These are phyloP conservation scores for Nasonia longicornis DNA, from an alignment of 1,140 invertebrate genomes.

Conservation along the genomic window DNA sequence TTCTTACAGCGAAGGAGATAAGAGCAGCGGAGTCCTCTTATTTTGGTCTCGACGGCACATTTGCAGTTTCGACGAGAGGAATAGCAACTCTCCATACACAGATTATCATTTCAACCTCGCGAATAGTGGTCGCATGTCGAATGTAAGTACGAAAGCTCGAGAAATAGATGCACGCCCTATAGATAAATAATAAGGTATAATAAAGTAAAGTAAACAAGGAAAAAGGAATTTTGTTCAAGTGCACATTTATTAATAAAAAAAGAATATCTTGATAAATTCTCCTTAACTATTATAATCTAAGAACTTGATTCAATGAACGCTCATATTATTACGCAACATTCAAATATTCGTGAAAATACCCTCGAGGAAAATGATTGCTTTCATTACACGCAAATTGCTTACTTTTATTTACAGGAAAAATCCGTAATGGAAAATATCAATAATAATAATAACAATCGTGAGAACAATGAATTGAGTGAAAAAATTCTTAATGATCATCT, in stretches of 20 bases:
- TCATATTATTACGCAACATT: constrained; percentile 14
- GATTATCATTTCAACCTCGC: background rate
- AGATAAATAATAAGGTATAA: background rate
- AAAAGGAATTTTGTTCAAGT: background rate
- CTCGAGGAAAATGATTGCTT: constrained; percentile 24
- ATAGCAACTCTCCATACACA: background rate
- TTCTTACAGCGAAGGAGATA: background rate
- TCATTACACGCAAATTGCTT: constrained; percentile 29
- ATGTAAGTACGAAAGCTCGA: background rate
- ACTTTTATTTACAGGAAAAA: constrained; percentile 8
- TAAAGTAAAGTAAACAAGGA: constrained; percentile 14
- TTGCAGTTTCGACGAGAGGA: constrained; percentile 8
- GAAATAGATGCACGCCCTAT: background rate
- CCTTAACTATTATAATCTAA: constrained; percentile 1
- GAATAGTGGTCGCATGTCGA: background rate
- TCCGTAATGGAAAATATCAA: background rate
- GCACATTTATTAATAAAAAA: constrained; percentile 29
- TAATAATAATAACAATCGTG: background rate
- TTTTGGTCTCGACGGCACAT: background rate
- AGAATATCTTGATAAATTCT: constrained; percentile 19
- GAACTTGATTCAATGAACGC: constrained; percentile 9
- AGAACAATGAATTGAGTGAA: background rate
- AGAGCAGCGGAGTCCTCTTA: background rate
- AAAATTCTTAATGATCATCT: background rate
- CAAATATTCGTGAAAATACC: constrained; percentile 11